Conservation (phyloP, 2,797 vertebrate species). For the Diplodus sargus region DNA sequence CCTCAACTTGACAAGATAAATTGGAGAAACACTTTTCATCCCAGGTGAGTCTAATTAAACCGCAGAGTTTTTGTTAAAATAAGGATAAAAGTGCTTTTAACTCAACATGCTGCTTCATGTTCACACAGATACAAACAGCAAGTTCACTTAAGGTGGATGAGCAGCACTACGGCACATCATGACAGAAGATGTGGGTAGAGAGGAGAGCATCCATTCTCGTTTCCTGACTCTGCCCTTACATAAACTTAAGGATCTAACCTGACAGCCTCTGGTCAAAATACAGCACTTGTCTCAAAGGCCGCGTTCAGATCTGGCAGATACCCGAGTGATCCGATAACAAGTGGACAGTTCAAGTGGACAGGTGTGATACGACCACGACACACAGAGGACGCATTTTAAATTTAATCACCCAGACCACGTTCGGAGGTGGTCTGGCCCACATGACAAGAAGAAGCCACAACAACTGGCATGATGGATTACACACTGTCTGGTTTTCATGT, state of each 20-base stretch:
- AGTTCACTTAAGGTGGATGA: background rate
- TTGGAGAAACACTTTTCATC: slow-evolving; percentile 39
- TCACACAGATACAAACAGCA: background rate
- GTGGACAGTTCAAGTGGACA: too few species aligned
- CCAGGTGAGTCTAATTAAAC: slow-evolving; percentile 42
- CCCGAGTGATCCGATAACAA: too few species aligned
- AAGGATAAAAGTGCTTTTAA: slow-evolving; percentile 28
- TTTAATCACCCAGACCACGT: too few species aligned
- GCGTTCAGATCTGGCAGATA: too few species aligned
- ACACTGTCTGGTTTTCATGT: too few species aligned
- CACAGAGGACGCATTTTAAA: too few species aligned
- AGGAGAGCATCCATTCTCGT: background rate
- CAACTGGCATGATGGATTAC: too few species aligned
- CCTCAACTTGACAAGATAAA: slow-evolving; percentile 44
- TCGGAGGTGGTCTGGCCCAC: too few species aligned
- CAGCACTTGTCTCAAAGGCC: too few species aligned
- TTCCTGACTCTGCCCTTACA: too few species aligned
- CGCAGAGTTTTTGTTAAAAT: slow-evolving; percentile 5
- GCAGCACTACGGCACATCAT: background rate
- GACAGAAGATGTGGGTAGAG: background rate
- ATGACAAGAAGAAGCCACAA: too few species aligned
- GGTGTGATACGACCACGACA: too few species aligned
- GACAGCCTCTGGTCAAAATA: background rate
- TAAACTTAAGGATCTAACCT: background rate
- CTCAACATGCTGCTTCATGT: slow-evolving; percentile 1